Base-by-base conservation (phyloP, 1,140 invertebrate species). In the Cotesia vestalis region DNA sequence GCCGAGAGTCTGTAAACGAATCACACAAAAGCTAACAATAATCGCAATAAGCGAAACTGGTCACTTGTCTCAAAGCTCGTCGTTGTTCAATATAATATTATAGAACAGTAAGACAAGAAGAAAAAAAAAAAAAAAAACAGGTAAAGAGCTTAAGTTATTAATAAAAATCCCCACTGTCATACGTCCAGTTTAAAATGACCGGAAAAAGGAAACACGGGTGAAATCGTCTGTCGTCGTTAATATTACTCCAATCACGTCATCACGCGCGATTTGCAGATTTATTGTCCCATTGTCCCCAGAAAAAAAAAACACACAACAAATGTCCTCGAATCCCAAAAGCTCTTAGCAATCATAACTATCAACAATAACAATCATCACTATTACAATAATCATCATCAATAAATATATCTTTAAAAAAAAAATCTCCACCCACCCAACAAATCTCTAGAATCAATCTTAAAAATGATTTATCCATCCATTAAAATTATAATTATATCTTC, bases 201-300 rank as follows among this genome's bases (percentile, higher is more conserved):
- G 79, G 79, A 81, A 79, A 72, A 77, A 77, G 81, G 80, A 82
- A 77, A 69, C 69, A 75, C 72, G 60, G 40, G 72, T 67, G 66
- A 67, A 67, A 51, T 55, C 66, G 66, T 35, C 36, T 35, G 14
- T 6, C 60, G 12, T 6, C 11, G 12, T 36, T 11, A 36, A 36
- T 38, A 62, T 27, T 46, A 60, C 8, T 36, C 27, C 20, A 64
- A 62, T 64, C 69, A 71, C 59, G 69, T 67, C 66, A 67, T n/a
- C 62, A 20, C 11, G 59, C n/a, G 62, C 40, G 9, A 53, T 67
- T 67, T 34, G n/a, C 40, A 35, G 38, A 55, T 55, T 51, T 35
- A 67, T 40, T 36, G 9, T 55, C 27, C 63, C 36, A 67, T 67
- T 67, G 66, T 67, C 66, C 66, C 27, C 35, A 55, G 9, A 20